Evolutionary conservation across 2,888 invertebrate species (phyloP).

Genomic region (Watsonalla binaria): DNA sequence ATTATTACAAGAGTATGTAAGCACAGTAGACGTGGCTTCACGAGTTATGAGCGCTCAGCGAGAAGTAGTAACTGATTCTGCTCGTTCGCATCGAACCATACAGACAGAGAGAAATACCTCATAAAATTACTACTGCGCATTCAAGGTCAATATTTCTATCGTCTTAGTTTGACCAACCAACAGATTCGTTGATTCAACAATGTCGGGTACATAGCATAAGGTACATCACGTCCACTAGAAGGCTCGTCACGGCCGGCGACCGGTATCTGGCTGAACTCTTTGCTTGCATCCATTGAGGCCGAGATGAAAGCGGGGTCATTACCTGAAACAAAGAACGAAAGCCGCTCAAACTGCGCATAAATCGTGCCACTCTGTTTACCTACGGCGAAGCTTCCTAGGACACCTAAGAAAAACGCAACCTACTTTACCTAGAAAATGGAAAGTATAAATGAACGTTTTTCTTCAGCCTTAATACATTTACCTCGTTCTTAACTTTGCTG

Average conservation of each 20-base stretch:
- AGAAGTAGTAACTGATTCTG: too few species aligned
- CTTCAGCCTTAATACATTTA: slow-evolving; percentile 42
- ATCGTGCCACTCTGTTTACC: slow-evolving; percentile 71
- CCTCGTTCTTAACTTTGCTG: slow-evolving; percentile 18
- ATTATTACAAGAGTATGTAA: too few species aligned
- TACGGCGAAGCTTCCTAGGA: slow-evolving; percentile 61
- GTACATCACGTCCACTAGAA: slow-evolving; percentile 9
- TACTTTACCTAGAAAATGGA: slow-evolving; percentile 45
- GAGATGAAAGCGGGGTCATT: slow-evolving; percentile 76
- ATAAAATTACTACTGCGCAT: too few species aligned
- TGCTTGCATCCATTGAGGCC: slow-evolving; percentile 63
- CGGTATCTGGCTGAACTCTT: slow-evolving; percentile 60
- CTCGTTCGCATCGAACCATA: too few species aligned
- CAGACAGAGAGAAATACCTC: too few species aligned
- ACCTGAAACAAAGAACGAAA: slow-evolving; percentile 75
- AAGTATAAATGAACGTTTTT: slow-evolving; percentile 55
- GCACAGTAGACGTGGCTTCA: too few species aligned
- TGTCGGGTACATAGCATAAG: not conserved
- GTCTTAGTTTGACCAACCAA: too few species aligned
- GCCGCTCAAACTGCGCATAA: slow-evolving; percentile 73
- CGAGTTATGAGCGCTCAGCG: too few species aligned
- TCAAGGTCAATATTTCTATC: too few species aligned
- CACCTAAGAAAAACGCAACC: slow-evolving; percentile 68
- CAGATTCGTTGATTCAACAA: too few species aligned
- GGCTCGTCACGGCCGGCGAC: slow-evolving; percentile 18